Evolutionary conservation across 2,888 invertebrate species (phyloP).

Genomic region (Lysandra coridon): DNA sequence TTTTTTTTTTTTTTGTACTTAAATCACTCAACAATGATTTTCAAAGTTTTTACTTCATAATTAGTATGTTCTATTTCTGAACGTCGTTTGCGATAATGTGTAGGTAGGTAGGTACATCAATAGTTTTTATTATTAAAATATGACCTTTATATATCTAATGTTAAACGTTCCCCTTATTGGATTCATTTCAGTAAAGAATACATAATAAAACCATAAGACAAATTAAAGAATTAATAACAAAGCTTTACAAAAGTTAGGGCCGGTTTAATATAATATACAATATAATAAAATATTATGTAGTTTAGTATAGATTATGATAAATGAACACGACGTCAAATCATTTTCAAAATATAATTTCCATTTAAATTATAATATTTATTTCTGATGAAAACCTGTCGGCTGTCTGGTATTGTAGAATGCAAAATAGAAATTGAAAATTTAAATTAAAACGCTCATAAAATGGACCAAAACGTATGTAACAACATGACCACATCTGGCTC

Average conservation of each 20-base stretch:
- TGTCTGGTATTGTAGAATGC: background rate
- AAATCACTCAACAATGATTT: background rate
- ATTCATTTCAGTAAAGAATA: background rate
- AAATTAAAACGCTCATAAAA: conserved; percentile 42
- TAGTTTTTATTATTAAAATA: conserved; percentile 11
- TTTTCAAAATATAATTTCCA: too few relatives aligned
- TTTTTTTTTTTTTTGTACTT: too few relatives aligned
- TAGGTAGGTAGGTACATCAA: background rate
- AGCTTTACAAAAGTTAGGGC: background rate
- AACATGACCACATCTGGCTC: conserved; percentile 64
- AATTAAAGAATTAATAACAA: background rate
- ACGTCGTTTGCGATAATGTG: background rate
- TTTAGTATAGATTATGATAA: too few relatives aligned
- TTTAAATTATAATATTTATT: background rate
- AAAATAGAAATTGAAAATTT: background rate
- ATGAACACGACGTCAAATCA: too few relatives aligned
- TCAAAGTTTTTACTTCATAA: background rate
- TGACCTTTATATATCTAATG: conserved; percentile 16
- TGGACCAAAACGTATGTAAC: conserved; percentile 44
- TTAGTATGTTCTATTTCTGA: background rate
- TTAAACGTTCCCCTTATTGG: background rate
- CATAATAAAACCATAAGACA: background rate
- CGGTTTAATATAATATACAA: too few relatives aligned
- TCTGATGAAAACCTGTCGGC: background rate
- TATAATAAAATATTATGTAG: too few relatives aligned